phyloP scores from a whole-genome alignment of 2,797 vertebrate genomes.

The Oreochromis mossambicus region DNA sequence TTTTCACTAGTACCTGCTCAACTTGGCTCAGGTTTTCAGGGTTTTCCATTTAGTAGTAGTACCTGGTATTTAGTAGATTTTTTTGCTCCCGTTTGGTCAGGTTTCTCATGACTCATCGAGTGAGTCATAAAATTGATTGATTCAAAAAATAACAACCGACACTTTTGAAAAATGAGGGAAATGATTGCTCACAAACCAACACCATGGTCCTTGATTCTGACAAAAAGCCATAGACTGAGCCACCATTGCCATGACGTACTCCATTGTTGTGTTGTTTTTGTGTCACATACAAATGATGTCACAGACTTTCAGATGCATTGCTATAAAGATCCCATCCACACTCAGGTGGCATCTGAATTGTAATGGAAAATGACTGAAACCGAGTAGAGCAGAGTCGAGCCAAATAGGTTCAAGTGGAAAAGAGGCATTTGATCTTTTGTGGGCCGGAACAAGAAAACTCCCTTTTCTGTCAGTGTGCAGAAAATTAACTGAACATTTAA shows the following conservation, averaged over 20 bases:
- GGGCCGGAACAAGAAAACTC: not conserved
- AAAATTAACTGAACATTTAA: not conserved
- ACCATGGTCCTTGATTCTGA: not conserved
- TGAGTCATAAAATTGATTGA: not conserved
- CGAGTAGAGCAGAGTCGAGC: not conserved
- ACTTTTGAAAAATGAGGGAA: not conserved
- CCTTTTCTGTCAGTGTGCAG: not conserved
- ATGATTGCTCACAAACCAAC: not conserved
- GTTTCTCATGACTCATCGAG: not conserved
- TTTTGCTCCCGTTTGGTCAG: not conserved
- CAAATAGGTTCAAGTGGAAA: not conserved
- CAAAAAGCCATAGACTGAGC: not conserved
- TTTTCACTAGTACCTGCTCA: not conserved
- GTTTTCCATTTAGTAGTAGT: not conserved
- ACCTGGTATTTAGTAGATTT: not conserved
- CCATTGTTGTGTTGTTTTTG: not conserved
- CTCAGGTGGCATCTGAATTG: not conserved
- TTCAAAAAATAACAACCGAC: not conserved
- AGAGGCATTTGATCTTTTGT: not conserved
- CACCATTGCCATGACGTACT: not conserved
- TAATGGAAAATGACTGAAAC: not conserved
- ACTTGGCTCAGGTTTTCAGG: not conserved
- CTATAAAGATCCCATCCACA: not conserved
- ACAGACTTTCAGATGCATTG: not conserved
- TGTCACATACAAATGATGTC: not conserved